Evolutionary conservation across 2,113 vertebrate genomes (phyloP).

Genomic region (Chauna torquata): DNA sequence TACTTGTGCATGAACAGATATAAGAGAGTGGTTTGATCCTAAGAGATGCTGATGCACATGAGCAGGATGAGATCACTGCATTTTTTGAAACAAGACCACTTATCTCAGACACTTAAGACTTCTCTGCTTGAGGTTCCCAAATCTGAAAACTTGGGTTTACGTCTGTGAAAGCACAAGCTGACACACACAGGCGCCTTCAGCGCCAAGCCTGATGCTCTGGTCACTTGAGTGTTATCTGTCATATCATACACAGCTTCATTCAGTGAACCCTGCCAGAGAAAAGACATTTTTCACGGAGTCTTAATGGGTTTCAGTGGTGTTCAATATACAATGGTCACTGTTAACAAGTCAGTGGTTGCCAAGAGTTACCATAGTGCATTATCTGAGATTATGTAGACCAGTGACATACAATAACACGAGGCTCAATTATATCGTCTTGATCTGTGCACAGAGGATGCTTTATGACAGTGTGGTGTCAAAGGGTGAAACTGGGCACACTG

Average conservation of each 20-base stretch:
- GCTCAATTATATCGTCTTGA: slow-evolving; percentile 47
- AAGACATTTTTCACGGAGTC: slow-evolving; percentile 1
- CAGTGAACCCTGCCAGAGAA: not conserved
- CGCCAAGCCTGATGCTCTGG: not conserved
- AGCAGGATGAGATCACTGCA: not conserved
- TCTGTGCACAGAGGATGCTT: slow-evolving; percentile 56
- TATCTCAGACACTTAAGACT: not conserved
- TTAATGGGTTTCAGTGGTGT: not conserved
- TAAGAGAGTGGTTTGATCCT: not conserved
- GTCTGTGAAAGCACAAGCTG: not conserved
- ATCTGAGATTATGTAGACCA: slow-evolving; percentile 61
- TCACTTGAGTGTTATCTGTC: not conserved
- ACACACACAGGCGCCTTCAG: not conserved
- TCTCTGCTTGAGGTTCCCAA: not conserved
- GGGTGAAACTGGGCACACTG: not conserved
- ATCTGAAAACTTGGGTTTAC: not conserved
- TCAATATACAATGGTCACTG: slow-evolving; percentile 50
- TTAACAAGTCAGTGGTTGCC: slow-evolving; percentile 55
- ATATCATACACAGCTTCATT: not conserved
- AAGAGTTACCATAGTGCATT: slow-evolving; percentile 54
- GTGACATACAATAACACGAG: slow-evolving; percentile 40
- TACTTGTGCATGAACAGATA: not conserved
- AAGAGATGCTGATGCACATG: not conserved
- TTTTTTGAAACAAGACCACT: not conserved
- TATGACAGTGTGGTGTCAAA: slow-evolving; percentile 53